These are phyloP conservation scores for Caranx melampygus DNA, from an alignment of 2,113 vertebrate genomes.

Conservation along the genomic window DNA sequence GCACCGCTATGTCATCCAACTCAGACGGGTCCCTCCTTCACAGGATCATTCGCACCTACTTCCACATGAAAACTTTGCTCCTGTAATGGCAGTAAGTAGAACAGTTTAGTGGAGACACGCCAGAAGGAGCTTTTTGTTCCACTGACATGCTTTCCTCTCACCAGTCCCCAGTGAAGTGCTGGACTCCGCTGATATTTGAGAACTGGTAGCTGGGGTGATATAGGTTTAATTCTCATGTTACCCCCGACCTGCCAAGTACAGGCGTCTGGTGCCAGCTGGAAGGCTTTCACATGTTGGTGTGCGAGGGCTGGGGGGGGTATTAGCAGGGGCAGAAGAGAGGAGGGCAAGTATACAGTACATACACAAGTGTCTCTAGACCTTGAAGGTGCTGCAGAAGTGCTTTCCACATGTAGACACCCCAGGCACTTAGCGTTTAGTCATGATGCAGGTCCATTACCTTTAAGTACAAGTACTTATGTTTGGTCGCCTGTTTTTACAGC, in stretches of 20 bases:
- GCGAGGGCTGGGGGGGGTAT: constrained; percentile 50
- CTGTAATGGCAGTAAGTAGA: constrained; percentile 56
- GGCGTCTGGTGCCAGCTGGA: constrained; percentile 85
- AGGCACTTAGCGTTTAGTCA: constrained; percentile 77
- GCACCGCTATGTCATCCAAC: constrained; percentile 18
- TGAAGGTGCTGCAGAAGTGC: constrained; percentile 75
- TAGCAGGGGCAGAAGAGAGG: constrained; percentile 67
- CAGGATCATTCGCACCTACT: constrained; percentile 50
- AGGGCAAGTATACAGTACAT: constrained; percentile 72
- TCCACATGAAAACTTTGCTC: constrained; percentile 77
- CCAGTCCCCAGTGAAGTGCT: constrained; percentile 84
- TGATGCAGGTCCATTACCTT: constrained; percentile 85
- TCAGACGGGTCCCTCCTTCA: constrained; percentile 23
- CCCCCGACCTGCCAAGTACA: constrained; percentile 83
- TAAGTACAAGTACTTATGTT: constrained; percentile 84
- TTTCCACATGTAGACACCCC: constrained; percentile 70
- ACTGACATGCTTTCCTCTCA: constrained; percentile 75
- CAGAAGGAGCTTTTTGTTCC: constrained; percentile 78
- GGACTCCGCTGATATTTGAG: constrained; percentile 88
- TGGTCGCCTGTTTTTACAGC: constrained; percentile 78
- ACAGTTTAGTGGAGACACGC: constrained; percentile 73
- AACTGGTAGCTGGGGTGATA: constrained; percentile 81
- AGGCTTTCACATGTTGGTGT: constrained; percentile 79
- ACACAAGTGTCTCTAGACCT: constrained; percentile 74
- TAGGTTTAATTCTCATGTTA: constrained; percentile 88